Base-by-base conservation (phyloP, 2,888 invertebrate genomes). In the Ennomos fuscantarius region DNA sequence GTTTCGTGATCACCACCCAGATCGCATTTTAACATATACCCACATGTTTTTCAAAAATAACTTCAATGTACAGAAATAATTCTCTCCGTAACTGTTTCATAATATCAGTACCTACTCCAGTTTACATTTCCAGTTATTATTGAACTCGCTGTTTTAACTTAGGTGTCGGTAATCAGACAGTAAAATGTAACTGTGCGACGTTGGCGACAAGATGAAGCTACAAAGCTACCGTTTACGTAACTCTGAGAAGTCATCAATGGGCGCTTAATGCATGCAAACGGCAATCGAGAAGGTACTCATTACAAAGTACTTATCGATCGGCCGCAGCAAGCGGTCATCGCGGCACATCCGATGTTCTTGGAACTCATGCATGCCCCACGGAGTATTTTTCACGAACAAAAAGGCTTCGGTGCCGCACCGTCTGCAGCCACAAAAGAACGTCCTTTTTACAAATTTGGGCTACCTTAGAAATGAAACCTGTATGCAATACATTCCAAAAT, bases 381-480 rank as follows among this genome's bases (percentile, higher is more conserved):
- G 70, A 79, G 76, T 79, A 81, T 84, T 83, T 83, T 72, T 81
- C 75, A 78, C 79, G 78, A 82, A 85, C 85, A 89, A 89, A 87
- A 86, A 84, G 79, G 79, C 73, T 81, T 79, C 79, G 89, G 89
- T 82, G 89, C 90, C 92, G 88, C 82, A 86, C 87, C 81, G 90
- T 91, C 91, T 91, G 89, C 79, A 80, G 78, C 82, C 84, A 87
- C 87, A 87, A 90, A 86, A 87, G 85, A 74, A 79, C 81, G 66
- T 74, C 62, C 73, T 83, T 87, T 89, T 87, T 81, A 83, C 68
- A 79, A 81, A 82, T 78, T 78, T 77, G 67, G 76, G 81, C 78
- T 79, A 84, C 88, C 87, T 85, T 88, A 86, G 79, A 85, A 86
- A 85, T 84, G 86, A 87, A 85, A 81, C 76, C 74, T 76, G 76